Evolutionary conservation across 92 coral and sea anemone genomes (phyloP), one percentile per base, ranked within the genome.

Genomic region (Parazoanthus darwini): DNA sequence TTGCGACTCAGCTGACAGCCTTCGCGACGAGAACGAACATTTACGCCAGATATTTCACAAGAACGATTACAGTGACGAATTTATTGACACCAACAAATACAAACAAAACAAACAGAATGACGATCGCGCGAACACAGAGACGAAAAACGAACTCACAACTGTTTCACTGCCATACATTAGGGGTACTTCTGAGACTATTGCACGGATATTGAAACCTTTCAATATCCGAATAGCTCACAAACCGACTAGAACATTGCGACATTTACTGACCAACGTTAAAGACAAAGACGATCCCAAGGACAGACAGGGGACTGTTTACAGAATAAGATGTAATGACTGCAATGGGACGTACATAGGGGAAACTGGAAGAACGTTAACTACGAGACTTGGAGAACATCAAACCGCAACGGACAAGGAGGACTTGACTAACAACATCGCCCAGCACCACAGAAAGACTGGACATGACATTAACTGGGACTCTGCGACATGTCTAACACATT

Each of bases 181-280:
- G 79, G 89, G 89, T 38, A 86, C 68, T 39, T 50, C 50, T 44
- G 33, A 29, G 33, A 29, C 33, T 29, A 29, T 29, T 29, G 33
- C 33, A 29, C 33, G 33, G 33, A 29, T 87, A 18, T 66, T 87
- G 71, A 56, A 58, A 87, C 90, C 90, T 67, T 87, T 33, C 78
- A 87, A 87, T 51, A 77, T 87, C 78, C 73, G 90, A 48, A 74
- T 87, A 56, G 90, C 90, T 78, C 90, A 87, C 90, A 87, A 87
- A 78, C 90, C 90, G 39, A 87, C 85, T 13, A 77, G 50, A 35
- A 87, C 90, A 56, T 51, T 29, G 33, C 33, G 33, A 29, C 33
- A 29, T 29, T 29, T 29, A 29, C 33, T 29, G 33, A 29, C 33
- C 46, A 87, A 87, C 72, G 90, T 87, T 50, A 87, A 87, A 78